Percentiles rank a stretch among this genome's conserved stretches.
Evolutionary conservation across 1,140 invertebrate species (phyloP).

Genomic region (Saxidomus purpurata): DNA sequence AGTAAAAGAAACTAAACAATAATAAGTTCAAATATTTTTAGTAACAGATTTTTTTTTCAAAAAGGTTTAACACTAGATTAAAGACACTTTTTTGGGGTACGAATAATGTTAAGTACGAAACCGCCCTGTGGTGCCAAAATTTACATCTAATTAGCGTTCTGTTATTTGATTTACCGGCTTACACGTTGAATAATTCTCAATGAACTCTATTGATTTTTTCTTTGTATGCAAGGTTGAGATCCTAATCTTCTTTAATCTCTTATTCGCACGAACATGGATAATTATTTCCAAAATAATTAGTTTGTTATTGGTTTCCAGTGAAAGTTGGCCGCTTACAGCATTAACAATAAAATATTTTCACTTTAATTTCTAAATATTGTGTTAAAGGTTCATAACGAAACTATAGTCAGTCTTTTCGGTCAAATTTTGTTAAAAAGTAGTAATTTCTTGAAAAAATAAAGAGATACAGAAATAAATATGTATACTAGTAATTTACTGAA

Average conservation of each 20-base stretch:
- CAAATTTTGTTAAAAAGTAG: neutral
- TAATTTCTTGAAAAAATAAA: neutral
- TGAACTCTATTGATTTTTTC: too few relatives aligned
- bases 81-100: too few relatives aligned
- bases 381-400: too few relatives aligned
- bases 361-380: neutral
- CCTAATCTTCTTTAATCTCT: neutral
- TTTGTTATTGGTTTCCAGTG: constrained; percentile 52
- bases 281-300: constrained; percentile 5
- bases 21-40: too few relatives aligned
- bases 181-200: too few relatives aligned
- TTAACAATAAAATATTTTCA: constrained; percentile 30
- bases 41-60: too few relatives aligned
- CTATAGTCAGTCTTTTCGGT: too few relatives aligned
- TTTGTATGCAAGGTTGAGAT: too few relatives aligned
- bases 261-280: neutral
- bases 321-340: constrained; percentile 43
- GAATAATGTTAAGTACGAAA: too few relatives aligned
- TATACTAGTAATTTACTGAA: neutral
- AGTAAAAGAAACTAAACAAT: too few relatives aligned
- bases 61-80: too few relatives aligned
- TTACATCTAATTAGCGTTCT: neutral
- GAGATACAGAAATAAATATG: neutral
- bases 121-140: neutral
- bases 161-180: neutral